Evolutionary conservation across 2,888 invertebrate genomes (phyloP), one percentile per base, ranked within the genome.

Genomic region (Laothoe populi): DNA sequence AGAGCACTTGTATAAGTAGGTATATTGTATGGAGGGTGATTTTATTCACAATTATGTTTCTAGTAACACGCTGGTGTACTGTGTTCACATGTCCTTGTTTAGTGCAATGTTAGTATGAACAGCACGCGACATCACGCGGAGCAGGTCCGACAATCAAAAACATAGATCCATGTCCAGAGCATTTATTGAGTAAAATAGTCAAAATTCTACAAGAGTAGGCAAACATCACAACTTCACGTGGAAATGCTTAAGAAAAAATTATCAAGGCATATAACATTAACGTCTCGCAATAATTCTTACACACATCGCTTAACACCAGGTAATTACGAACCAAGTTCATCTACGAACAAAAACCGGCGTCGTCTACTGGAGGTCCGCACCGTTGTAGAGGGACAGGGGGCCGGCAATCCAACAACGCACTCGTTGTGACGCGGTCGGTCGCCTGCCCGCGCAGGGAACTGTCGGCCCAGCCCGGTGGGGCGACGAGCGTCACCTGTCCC

Each of bases 151-250:
- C 49, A 53, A 38, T 49, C 49, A 61, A 49, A 61, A 48, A 79
- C 71, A 73, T 73, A 70, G 72, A 69, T 70, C 79, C 75, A 83
- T 80, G 84, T 90, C 86, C 88, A 91, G 86, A 90, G 88, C 86
- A 88, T 92, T 92, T 92, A 92, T 91, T 91, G 85, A 84, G 84
- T 91, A 91, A 92, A 92, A 87, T 90, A 87, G 88, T 91, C 91
- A 90, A 92, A 91, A 91, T 90, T 86, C 92, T 92, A 92, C 91
- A 92, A 88, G 88, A 90, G 84, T 91, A 92, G 88, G 91, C 91
- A 90, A 91, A 91, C 90, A 89, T 92, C 92, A 92, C 91, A 91
- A 90, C 88, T 90, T 90, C 77, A 79, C 83, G 85, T 89, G 88
- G 88, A 89, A 88, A 90, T 84, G 88, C 86, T 87, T 86, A 87